Evolutionary conservation across 2,888 invertebrate species (phyloP).

Genomic region (Smittia sp.): DNA sequence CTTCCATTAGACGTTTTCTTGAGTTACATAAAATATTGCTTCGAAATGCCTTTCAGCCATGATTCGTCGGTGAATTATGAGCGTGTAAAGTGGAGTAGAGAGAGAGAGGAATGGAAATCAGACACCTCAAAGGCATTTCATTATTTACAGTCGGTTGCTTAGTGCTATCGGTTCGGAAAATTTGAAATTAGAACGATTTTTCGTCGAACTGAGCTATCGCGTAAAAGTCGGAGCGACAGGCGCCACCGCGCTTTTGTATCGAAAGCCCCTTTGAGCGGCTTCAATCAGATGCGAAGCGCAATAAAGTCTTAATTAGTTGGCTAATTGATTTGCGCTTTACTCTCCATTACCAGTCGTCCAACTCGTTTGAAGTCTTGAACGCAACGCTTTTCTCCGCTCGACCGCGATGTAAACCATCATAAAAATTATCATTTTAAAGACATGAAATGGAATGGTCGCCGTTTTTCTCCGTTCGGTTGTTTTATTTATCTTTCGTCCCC

Average conservation of each 20-base stretch:
- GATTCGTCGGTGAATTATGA: background rate
- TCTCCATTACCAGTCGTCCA: background rate
- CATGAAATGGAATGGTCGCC: background rate
- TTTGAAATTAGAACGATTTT: too few relatives aligned
- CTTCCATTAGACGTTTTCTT: background rate
- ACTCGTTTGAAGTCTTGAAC: background rate
- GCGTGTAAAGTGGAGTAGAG: background rate
- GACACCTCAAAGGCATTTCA: background rate
- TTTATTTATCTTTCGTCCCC: slow-evolving; percentile 1
- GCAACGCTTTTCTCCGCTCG: background rate
- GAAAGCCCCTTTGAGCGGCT: background rate
- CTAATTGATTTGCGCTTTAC: background rate
- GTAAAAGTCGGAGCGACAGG: too few relatives aligned
- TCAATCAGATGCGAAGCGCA: background rate
- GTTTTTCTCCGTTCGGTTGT: background rate
- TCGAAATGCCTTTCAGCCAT: background rate
- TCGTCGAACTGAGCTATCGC: too few relatives aligned
- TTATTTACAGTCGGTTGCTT: too few relatives aligned
- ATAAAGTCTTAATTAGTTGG: background rate
- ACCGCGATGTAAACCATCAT: background rate
- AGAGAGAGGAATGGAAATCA: background rate
- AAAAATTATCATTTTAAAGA: slow-evolving; percentile 9
- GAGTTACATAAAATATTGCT: slow-evolving; percentile 1
- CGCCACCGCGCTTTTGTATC: too few relatives aligned
- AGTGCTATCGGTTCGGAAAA: too few relatives aligned